phyloP scores from a whole-genome alignment of 2,888 invertebrate genomes.

The Lepidochitona cinerea region DNA sequence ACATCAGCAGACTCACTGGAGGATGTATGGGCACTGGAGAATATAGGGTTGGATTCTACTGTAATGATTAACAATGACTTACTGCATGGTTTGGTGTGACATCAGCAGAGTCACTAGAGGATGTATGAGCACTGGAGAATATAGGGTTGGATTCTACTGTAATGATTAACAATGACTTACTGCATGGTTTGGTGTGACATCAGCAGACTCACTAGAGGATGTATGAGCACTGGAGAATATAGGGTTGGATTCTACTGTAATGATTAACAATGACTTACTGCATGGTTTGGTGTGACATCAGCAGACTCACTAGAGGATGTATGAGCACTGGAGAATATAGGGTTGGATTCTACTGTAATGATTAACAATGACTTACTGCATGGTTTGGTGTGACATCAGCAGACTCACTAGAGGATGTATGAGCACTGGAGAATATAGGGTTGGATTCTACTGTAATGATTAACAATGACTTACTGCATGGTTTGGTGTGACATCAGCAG shows the following conservation, averaged over 20 bases:
- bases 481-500: no score
- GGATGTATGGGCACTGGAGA: background rate
- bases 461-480: no score
- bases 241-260: conserved; percentile 8
- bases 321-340: background rate
- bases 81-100: background rate
- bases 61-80: background rate
- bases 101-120: background rate
- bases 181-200: background rate
- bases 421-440: no score
- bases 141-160: background rate
- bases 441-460: no score
- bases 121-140: background rate
- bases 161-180: background rate
- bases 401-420: no score
- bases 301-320: background rate
- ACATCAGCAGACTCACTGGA: background rate
- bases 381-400: no score
- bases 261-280: background rate
- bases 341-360: conserved; percentile 8
- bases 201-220: background rate
- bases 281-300: background rate
- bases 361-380: no score
- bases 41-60: background rate
- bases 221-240: conserved; percentile 1